Evolutionary conservation across 2,797 vertebrate genomes (phyloP), one percentile per base, ranked within the genome.

Genomic region (Avahi laniger): DNA sequence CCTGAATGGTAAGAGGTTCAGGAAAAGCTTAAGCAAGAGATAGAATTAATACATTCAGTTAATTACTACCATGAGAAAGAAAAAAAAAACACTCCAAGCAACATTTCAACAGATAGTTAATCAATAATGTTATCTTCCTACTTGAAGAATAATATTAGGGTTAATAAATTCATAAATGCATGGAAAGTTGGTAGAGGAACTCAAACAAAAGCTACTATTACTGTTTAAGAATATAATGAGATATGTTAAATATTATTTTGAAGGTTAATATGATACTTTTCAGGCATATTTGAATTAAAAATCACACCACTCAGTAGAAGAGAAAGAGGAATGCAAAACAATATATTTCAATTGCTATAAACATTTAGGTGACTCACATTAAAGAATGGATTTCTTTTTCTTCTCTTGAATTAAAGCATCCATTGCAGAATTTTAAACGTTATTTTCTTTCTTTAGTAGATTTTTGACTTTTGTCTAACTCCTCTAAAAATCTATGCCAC

Each of bases 401-500:
- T 87, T 78, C 7, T 83, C n/a, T 22, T 41, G 2, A 83, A 61
- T 50, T 96, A 57, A 76, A 90, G 9, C 6, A 50, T 28, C 12
- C 38, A 76, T 15, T 93, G 22, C 1, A 67, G 28, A 93, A 61
- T 70, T 11, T 73, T 92, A 38, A 33, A 14, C 26, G 70, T 38
- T 43, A 2, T 63, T 93, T 88, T 69, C 54, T 75, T 92, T 81
- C 93, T 93, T 54, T 79, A 73, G 11, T 82, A 69, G 65, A 70
- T 22, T 93, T 92, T 76, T 91, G n/a, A 48, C 61, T 94, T 88
- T 86, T 9, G 48, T 86, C 59, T 93, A 92, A 95, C 69, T 95
- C 18, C 28, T 94, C 57, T 93, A 89, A 93, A 94, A 97, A 72
- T 91, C 67, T 89, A 22, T 54, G 79, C 35, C 50, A 61, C 75